Percentiles rank a stretch among this genome's conserved stretches.
Conservation (phyloP, 2,113 vertebrate species). For the Ascaphus truei region DNA sequence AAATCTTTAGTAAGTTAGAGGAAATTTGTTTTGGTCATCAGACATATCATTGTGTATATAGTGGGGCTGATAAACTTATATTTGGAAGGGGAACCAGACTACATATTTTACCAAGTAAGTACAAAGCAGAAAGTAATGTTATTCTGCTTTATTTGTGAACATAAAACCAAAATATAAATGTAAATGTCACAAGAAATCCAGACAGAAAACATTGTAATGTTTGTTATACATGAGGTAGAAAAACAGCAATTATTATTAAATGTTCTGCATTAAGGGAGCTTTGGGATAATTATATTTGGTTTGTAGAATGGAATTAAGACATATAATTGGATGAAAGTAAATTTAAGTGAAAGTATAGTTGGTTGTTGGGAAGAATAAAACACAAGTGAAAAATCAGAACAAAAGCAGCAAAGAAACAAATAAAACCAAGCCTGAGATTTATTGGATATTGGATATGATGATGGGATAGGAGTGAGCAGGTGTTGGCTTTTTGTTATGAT, state of each 20-base stretch:
- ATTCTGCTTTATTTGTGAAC: neutral
- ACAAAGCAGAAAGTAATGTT: neutral
- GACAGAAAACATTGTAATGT: too few relatives aligned
- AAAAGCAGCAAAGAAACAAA: neutral
- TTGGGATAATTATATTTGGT: neutral
- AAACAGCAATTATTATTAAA: neutral
- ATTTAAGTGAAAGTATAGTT: neutral
- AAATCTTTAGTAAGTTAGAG: constrained; percentile 41
- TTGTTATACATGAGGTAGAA: neutral
- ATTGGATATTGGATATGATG: too few relatives aligned
- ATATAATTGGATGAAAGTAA: neutral
- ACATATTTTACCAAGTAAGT: neutral
- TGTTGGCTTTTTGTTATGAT: neutral
- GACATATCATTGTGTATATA: too few relatives aligned
- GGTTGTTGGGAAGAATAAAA: neutral
- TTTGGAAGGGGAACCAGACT: neutral
- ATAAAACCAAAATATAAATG: neutral
- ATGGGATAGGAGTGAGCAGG: neutral
- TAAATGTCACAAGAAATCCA: too few relatives aligned
- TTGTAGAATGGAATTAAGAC: neutral
- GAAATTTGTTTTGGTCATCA: too few relatives aligned
- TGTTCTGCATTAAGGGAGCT: neutral
- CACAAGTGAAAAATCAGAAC: neutral
- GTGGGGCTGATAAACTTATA: neutral
- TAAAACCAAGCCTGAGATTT: neutral